Evolutionary conservation across 2,888 invertebrate species (phyloP).

Genomic region (Actias luna): DNA sequence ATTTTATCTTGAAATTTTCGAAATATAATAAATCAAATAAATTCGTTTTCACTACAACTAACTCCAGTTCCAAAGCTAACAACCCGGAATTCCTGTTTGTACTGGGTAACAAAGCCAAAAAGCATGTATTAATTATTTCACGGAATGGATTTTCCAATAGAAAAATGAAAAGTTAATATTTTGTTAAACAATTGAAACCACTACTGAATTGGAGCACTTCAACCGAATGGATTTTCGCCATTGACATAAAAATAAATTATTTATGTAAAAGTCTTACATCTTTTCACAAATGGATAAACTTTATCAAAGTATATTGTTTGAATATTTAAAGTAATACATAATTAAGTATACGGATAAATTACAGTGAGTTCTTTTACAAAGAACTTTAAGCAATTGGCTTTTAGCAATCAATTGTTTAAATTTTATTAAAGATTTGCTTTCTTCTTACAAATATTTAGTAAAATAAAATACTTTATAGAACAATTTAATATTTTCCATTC

Average conservation of each 20-base stretch:
- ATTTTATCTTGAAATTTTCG: too few species aligned
- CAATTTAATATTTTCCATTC: neutral
- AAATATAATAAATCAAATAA: too few species aligned
- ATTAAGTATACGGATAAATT: neutral
- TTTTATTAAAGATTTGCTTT: neutral
- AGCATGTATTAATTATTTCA: too few species aligned
- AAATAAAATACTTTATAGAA: neutral
- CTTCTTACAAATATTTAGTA: too few species aligned
- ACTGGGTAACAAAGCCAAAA: neutral
- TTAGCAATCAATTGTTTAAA: neutral
- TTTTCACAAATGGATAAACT: conserved; percentile 25
- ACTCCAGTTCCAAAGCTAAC: neutral
- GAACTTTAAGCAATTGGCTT: too few species aligned
- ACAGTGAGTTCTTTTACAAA: too few species aligned
- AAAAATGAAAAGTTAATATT: conserved; percentile 33
- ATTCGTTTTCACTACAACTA: neutral
- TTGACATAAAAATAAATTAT: conserved; percentile 26
- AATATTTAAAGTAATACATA: neutral
- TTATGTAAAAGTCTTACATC: conserved; percentile 24
- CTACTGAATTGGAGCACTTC: conserved; percentile 25
- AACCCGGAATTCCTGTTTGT: neutral
- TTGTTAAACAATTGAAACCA: conserved; percentile 32
- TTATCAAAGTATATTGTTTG: conserved; percentile 13
- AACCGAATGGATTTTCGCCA: conserved; percentile 29
- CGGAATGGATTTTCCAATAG: conserved; percentile 23